phyloP scores from a whole-genome alignment of 2,113 vertebrate genomes.

The Eubucco bourcierii region DNA sequence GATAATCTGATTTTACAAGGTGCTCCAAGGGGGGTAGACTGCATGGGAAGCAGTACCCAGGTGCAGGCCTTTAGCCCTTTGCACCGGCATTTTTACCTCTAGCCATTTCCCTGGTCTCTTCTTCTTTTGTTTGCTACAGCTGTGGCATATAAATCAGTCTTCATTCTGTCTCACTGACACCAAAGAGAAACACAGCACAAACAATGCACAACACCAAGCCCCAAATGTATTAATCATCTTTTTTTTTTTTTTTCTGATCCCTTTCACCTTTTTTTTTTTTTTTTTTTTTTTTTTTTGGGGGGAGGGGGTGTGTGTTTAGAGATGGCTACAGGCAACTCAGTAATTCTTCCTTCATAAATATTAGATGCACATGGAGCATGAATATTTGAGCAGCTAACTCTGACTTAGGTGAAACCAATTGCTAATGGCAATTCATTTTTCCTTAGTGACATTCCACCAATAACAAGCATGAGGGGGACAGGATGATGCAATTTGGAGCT shows the following conservation, averaged over 20 bases:
- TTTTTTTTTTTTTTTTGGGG: neutral
- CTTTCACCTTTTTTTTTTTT: neutral
- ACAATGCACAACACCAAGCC: conserved; percentile 38
- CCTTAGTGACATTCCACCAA: conserved; percentile 54
- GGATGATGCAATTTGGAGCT: conserved; percentile 20
- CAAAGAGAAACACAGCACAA: conserved; percentile 46
- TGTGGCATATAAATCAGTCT: conserved; percentile 71
- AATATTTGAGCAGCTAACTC: conserved; percentile 68
- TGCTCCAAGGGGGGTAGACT: conserved; percentile 8
- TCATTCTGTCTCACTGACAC: conserved; percentile 62
- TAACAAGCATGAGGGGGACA: neutral
- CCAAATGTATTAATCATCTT: conserved; percentile 49
- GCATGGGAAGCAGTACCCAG: conserved; percentile 70
- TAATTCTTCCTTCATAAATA: conserved; percentile 70
- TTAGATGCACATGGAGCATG: conserved; percentile 51
- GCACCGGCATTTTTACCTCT: conserved; percentile 67
- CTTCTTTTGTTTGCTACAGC: conserved; percentile 75
- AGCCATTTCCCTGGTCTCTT: conserved; percentile 56
- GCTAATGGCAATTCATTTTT: conserved; percentile 70
- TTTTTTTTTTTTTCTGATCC: neutral
- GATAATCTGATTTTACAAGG: conserved; percentile 74
- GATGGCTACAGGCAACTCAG: conserved; percentile 41
- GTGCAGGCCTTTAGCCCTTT: conserved; percentile 77
- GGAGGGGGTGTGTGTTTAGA: neutral
- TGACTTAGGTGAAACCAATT: conserved; percentile 60